These are phyloP conservation scores for Saccostrea echinata DNA, from an alignment of 1,140 invertebrate species.

Conservation along the genomic window DNA sequence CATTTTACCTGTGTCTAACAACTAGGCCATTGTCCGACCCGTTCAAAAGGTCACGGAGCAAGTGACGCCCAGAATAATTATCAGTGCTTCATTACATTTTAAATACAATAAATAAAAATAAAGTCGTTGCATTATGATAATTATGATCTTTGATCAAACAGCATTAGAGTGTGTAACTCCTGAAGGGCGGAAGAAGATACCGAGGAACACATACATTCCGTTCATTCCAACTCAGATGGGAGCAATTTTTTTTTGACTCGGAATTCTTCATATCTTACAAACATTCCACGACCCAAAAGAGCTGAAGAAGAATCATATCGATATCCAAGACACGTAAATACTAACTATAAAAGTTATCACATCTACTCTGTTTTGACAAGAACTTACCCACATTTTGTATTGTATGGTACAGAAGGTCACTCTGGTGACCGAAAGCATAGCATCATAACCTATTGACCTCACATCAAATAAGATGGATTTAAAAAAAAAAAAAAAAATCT, in stretches of 20 bases:
- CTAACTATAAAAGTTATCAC: too few species aligned
- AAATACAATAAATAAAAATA: not conserved
- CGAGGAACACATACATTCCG: not conserved
- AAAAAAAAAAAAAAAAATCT: too few species aligned
- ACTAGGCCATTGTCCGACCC: constrained; percentile 5
- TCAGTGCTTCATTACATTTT: not conserved
- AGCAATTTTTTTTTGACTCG: not conserved
- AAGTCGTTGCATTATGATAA: not conserved
- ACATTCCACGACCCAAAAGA: not conserved
- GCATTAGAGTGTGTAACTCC: not conserved
- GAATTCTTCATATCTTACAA: not conserved
- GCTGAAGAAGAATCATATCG: not conserved
- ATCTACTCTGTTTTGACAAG: too few species aligned
- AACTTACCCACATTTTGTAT: too few species aligned
- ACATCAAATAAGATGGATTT: too few species aligned
- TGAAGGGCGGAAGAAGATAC: too few species aligned
- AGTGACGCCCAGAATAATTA: not conserved
- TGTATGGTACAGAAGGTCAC: too few species aligned
- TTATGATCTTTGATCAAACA: not conserved
- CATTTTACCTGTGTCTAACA: not conserved
- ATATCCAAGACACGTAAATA: not conserved
- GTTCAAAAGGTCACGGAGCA: constrained; percentile 4
- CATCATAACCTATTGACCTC: too few species aligned
- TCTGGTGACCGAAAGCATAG: too few species aligned
- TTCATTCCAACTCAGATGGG: not conserved